A percentile compares a stretch with the other conserved stretches of the same genome.
Evolutionary conservation across 2,797 vertebrate species (phyloP).

Genomic region (Menidia menidia): DNA sequence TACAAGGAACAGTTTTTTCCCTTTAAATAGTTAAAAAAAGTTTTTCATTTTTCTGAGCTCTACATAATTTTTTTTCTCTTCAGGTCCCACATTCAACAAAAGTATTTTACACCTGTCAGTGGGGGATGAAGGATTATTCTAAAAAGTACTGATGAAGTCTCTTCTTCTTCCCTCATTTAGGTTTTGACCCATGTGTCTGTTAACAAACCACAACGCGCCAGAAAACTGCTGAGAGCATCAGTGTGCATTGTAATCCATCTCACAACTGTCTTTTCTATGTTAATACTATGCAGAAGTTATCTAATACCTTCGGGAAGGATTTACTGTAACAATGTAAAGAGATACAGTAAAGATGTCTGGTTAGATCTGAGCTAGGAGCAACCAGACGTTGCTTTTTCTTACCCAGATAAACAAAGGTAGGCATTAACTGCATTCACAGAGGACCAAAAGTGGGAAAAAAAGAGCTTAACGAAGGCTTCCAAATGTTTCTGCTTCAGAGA

Average conservation of each 20-base stretch:
- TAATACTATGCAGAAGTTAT: background rate
- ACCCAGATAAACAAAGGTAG: background rate
- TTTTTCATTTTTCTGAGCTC: no score
- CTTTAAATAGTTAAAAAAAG: no score
- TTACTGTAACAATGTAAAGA: background rate
- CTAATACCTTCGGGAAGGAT: background rate
- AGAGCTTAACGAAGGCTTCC: conserved; percentile 17
- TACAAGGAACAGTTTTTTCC: no score
- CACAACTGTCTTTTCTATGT: background rate
- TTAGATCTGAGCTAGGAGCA: background rate
- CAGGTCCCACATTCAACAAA: no score
- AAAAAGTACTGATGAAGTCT: no score
- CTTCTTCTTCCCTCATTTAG: no score
- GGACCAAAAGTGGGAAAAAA: conserved; percentile 10
- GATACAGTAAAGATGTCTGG: background rate
- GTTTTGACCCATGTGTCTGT: no score
- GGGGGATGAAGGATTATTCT: no score
- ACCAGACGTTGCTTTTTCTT: background rate
- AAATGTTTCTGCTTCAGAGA: conserved; percentile 23
- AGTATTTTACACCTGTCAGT: background rate
- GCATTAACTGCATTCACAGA: conserved; percentile 4
- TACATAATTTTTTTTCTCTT: no score
- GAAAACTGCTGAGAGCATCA: no score
- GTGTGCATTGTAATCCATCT: no score
- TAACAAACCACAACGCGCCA: no score